Base-by-base conservation (phyloP, 37 sponge, comb jelly and placozoan species). In the Geodia barretti region DNA sequence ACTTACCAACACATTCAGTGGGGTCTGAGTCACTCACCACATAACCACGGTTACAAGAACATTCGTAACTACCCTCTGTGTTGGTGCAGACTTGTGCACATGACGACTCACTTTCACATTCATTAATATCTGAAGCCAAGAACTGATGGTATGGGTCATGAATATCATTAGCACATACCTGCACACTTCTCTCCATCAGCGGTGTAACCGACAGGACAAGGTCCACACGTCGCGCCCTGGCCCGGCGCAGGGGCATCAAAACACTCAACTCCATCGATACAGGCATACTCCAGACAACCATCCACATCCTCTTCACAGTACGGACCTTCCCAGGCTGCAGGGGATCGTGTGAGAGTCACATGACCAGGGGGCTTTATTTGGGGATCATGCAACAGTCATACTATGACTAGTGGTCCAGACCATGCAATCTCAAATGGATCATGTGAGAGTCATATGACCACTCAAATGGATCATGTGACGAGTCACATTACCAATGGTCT, bases 1-100 rank as follows among this genome's bases (percentile, higher is more conserved):
- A 47, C 54, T 47, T 14, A 47, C 54, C 54, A 47, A 25, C 73
- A 39, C 73, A 72, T 33, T 25, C 26, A 37, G 25, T 68, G 30
- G 67, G 26, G 4, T 32, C 66, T 40, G 32, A 38, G 38, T 64
- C 25, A n/a, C 3, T 14, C 19, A 39, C 25, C 19, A 25, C 25
- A 66, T 66, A 78, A 21, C 68, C 66, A 39, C 25, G 41, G n/a
- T 25, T 24, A 31, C 67, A 65, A 40, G 31, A 42, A 41, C 78
- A 78, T 25, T 60, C 78, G 64, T 39, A 78, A 26, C 67, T 65
- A n/a, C 78, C 78, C 40, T 24, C 64, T 32, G 78, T 78, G 67
- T 78, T 78, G 42, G 39, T 40, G 36, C 78, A 78, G 41, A 39
- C 28, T 66, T 78, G 78, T n/a, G 20, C 42, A 64, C 78, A 78